phyloP scores from a whole-genome alignment of 2,797 vertebrate species.

The Alca torda region DNA sequence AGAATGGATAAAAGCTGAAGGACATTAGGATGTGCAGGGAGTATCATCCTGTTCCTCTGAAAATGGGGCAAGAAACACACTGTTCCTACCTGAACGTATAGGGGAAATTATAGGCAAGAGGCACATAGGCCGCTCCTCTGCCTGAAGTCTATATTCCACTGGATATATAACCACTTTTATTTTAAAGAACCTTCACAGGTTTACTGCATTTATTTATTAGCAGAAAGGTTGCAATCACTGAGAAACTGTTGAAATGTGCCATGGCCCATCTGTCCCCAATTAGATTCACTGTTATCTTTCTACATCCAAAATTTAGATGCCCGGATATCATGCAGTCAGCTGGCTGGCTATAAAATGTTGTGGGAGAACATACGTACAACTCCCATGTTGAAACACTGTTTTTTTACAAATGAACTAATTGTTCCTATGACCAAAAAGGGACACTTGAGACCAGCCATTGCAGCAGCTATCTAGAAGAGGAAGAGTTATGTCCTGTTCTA shows the following conservation, averaged over 20 bases:
- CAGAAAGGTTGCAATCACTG: not conserved
- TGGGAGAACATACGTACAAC: not conserved
- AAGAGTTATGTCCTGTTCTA: not conserved
- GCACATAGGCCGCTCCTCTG: not conserved
- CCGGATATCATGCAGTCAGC: not conserved
- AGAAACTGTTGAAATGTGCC: not conserved
- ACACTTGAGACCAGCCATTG: not conserved
- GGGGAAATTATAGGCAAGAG: not conserved
- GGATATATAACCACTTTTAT: not conserved
- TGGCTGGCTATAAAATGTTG: not conserved
- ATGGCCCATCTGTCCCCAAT: not conserved
- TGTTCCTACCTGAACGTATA: not conserved
- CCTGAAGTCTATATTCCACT: not conserved
- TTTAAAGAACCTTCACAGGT: not conserved
- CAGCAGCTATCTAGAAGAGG: not conserved
- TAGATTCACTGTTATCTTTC: not conserved
- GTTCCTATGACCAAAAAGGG: not conserved
- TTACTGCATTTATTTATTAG: constrained; percentile 3
- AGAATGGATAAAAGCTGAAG: not conserved
- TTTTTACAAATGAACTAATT: not conserved
- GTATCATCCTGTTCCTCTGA: not conserved
- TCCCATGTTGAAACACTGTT: not conserved
- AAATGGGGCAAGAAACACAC: not conserved
- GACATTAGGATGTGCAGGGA: not conserved
- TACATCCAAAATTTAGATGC: not conserved